These are phyloP conservation scores for Odocoileus hemionus DNA, from an alignment of 2,113 vertebrate species.

Conservation along the genomic window DNA sequence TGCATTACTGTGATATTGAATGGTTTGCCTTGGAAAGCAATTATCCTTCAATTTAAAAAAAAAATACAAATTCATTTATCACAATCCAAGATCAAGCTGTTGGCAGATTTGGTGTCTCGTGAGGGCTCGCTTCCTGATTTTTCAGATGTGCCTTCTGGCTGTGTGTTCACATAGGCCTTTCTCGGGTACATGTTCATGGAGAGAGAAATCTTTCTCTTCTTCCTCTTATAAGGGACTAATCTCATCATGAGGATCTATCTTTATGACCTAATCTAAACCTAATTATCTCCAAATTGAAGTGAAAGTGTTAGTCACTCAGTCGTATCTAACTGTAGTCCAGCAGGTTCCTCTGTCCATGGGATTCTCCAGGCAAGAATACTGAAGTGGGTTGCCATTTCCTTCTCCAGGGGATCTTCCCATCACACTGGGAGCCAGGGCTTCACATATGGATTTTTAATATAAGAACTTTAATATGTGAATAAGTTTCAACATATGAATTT, in stretches of 20 bases:
- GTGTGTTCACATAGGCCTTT: background rate
- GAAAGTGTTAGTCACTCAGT: background rate
- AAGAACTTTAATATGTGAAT: background rate
- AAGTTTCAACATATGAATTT: background rate
- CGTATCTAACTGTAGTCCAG: fast-evolving
- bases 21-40: background rate
- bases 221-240: background rate
- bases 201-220: background rate
- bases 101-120: background rate
- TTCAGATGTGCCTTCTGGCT: background rate
- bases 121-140: background rate
- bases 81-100: background rate
- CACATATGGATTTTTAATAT: background rate
- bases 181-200: background rate
- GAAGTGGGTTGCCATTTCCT: background rate
- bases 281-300: background rate
- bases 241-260: background rate
- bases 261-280: background rate
- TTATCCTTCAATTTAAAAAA: background rate
- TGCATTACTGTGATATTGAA: background rate
- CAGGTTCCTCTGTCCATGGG: background rate
- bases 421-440: background rate
- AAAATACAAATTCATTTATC: background rate
- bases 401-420: background rate
- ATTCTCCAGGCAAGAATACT: background rate